Base-by-base conservation (phyloP, 1,140 invertebrate genomes). In the Cataglyphis hispanica region DNA sequence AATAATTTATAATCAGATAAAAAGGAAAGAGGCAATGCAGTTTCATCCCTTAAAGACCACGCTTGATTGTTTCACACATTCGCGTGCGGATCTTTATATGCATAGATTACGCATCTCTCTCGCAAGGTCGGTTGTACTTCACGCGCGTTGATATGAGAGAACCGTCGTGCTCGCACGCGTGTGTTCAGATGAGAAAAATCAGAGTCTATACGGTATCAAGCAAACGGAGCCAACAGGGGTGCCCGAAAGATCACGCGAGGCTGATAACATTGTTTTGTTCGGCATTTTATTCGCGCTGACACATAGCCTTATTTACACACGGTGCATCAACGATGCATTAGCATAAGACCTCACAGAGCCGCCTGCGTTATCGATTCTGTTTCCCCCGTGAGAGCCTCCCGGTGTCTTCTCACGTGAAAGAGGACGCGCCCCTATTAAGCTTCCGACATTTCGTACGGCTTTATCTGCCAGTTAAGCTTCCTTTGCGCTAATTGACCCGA, bases 261-360 rank as follows among this genome's bases (percentile, higher is more conserved):
- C 58, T 80, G 93, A 93, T 92, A 93, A 90, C 91, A 93, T 93
- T 93, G 93, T 93, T 92, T 92, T 80, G 89, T 90, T 83, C 86
- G 86, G 84, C 74, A 91, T 91, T 93, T 93, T 93, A 85, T 88
- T 74, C 60, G 43, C 67, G 70, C 80, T 69, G 60, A 61, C 56
- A 61, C 80, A 70, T 69, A 63, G 58, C 13, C 90, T 90, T 87
- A 90, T 92, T 91, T 66, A 86, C 63, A 25, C 53, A 60, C 50
- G 69, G 76, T 31, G 50, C 69, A 87, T 81, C 86, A 56, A 86
- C 19, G 58, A 25, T 5, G 67, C 78, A 85, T 90, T 89, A 80
- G 80, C 88, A 85, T 89, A 87, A 83, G 76, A 77, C 78, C 31
- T 86, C 78, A 61, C 84, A 27, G 63, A 74, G 25, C 46, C 50